Conservation (phyloP, 1,140 invertebrate species). For the Sitophilus oryzae region DNA sequence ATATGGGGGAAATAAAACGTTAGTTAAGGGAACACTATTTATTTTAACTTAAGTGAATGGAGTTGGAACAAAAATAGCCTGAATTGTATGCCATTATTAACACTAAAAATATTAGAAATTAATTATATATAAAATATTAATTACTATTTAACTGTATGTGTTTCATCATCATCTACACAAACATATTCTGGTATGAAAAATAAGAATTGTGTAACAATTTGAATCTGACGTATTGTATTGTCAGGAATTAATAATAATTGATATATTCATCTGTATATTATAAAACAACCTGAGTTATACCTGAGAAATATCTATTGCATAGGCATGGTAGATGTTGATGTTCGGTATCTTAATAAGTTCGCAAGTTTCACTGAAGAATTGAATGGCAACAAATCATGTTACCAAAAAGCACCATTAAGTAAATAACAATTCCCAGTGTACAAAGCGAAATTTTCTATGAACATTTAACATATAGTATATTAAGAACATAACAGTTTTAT, state of each 20-base stretch:
- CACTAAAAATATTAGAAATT: constrained; percentile 9
- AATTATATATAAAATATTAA: constrained; percentile 7
- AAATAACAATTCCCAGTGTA: constrained; percentile 6
- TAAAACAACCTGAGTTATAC: constrained; percentile 40
- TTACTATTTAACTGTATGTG: constrained; percentile 13
- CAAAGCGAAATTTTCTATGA: not conserved
- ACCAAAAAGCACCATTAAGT: constrained; percentile 10
- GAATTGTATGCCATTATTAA: constrained; percentile 21
- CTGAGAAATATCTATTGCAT: constrained; percentile 39
- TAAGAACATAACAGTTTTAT: constrained; percentile 15
- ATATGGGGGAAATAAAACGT: constrained; percentile 5
- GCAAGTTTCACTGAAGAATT: constrained; percentile 15
- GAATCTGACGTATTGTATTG: constrained; percentile 2
- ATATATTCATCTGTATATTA: constrained; percentile 10
- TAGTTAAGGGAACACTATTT: constrained; percentile 46
- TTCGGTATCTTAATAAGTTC: constrained; percentile 10
- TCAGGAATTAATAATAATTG: constrained; percentile 4
- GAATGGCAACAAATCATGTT: constrained; percentile 7
- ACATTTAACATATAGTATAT: constrained; percentile 14
- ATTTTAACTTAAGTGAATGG: constrained; percentile 39
- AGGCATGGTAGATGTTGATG: constrained; percentile 33
- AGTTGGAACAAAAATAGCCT: constrained; percentile 22
- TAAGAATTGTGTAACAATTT: not conserved
- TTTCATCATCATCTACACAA: constrained; percentile 30
- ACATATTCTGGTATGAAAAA: not conserved